These are phyloP conservation scores for Tragulus kanchil DNA, from an alignment of 2,113 vertebrate species.

Conservation along the genomic window DNA sequence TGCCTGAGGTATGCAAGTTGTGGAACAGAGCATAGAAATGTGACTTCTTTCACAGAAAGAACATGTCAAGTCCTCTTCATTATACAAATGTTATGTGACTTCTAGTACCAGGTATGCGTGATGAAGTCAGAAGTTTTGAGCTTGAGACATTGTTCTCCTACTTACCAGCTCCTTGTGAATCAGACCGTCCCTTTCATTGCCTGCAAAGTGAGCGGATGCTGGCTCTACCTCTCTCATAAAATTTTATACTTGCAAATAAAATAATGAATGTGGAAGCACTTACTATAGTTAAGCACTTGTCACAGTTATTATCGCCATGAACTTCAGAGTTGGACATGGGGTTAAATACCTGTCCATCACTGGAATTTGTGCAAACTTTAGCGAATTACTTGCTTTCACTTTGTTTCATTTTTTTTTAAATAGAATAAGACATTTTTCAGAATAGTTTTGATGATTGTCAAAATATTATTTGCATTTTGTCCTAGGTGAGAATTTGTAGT, in stretches of 20 bases:
- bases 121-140: background rate
- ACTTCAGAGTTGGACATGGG: conserved; percentile 57
- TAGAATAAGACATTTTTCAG: background rate
- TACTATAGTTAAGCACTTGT: conserved; percentile 73
- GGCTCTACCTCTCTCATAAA: conserved; percentile 69
- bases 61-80: background rate
- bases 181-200: conserved; percentile 54
- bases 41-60: background rate
- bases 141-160: background rate
- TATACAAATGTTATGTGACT: background rate
- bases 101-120: background rate
- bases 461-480: background rate
- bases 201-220: conserved; percentile 61
- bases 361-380: background rate
- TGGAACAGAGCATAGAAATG: background rate
- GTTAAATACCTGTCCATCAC: conserved; percentile 50
- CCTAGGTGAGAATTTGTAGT: background rate
- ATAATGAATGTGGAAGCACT: conserved; percentile 74
- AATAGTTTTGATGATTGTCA: too few relatives aligned
- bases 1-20: background rate
- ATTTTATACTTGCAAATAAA: conserved; percentile 77
- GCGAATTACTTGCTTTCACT: background rate
- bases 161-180: background rate
- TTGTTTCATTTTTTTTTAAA: background rate
- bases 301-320: conserved; percentile 62